phyloP scores from a whole-genome alignment of 2,113 vertebrate genomes.

The Pica pica region DNA sequence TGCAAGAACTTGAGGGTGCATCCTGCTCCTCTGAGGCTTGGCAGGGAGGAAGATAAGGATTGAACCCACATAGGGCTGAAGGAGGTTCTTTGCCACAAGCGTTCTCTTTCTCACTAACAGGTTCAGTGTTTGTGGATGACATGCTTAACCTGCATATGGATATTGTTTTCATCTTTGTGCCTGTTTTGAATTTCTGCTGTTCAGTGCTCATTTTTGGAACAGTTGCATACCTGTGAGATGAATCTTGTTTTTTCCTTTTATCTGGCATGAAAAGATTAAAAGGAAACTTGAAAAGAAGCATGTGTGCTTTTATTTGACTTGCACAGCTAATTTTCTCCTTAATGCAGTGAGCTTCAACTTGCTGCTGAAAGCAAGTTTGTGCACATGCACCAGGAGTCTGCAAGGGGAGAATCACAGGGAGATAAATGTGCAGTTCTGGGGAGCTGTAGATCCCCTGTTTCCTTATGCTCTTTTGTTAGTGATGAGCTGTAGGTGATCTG shows the following conservation, averaged over 20 bases:
- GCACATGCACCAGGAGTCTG: neutral
- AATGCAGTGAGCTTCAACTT: neutral
- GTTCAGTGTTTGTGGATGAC: neutral
- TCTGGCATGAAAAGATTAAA: constrained; percentile 32
- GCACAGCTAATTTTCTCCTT: neutral
- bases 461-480: neutral
- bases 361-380: neutral
- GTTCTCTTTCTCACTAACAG: neutral
- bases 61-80: neutral
- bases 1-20: neutral
- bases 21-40: neutral
- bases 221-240: neutral
- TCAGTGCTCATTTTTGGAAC: constrained; percentile 5
- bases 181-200: neutral
- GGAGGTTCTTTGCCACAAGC: neutral
- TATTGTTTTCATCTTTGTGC: neutral
- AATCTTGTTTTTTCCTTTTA: constrained; percentile 22
- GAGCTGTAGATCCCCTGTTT: neutral
- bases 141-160: neutral
- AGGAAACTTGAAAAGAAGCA: constrained; percentile 21
- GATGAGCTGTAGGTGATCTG: neutral
- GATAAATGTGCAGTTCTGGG: neutral
- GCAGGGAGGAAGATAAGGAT: neutral
- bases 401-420: neutral
- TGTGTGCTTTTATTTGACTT: neutral